Conservation (phyloP, 2,888 invertebrate species). For the Horisme vitalbata region DNA sequence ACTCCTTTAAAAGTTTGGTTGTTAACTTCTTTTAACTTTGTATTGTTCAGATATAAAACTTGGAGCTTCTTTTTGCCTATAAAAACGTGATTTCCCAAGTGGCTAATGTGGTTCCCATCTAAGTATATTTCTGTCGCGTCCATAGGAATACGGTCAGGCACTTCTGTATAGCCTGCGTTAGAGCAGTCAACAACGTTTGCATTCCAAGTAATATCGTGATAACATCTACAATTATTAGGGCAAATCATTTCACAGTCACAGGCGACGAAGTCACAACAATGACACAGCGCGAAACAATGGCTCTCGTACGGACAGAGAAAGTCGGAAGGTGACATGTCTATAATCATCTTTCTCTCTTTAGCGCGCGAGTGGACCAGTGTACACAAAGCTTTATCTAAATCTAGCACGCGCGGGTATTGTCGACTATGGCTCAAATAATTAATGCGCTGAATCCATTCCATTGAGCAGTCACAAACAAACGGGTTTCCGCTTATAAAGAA, state of each 20-base stretch:
- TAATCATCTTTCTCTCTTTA: slow-evolving; percentile 87
- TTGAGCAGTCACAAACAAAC: slow-evolving; percentile 92
- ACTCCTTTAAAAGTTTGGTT: slow-evolving; percentile 93
- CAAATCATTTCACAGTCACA: slow-evolving; percentile 97
- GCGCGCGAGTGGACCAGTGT: slow-evolving; percentile 86
- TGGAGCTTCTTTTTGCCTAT: slow-evolving; percentile 92
- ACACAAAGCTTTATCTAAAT: slow-evolving; percentile 90
- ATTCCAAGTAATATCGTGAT: slow-evolving; percentile 92
- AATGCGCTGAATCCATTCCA: slow-evolving; percentile 93
- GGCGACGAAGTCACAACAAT: slow-evolving; percentile 94
- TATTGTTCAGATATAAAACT: slow-evolving; percentile 89
- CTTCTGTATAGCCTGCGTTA: slow-evolving; percentile 86
- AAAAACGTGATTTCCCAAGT: slow-evolving; percentile 91
- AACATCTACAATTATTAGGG: slow-evolving; percentile 92
- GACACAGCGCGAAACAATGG: slow-evolving; percentile 93
- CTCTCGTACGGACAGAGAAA: slow-evolving; percentile 91
- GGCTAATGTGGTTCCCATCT: slow-evolving; percentile 90
- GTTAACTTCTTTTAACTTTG: slow-evolving; percentile 88
- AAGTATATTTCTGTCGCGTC: slow-evolving; percentile 94
- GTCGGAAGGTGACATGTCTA: slow-evolving; percentile 88
- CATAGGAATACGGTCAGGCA: slow-evolving; percentile 92
- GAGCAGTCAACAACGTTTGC: slow-evolving; percentile 93
- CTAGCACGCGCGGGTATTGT: slow-evolving; percentile 90
- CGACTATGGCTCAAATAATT: slow-evolving; percentile 89
- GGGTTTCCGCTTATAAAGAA: slow-evolving; percentile 93